Percentiles rank a stretch among this genome's conserved stretches.
These are phyloP conservation scores for Philaethria dido DNA, from an alignment of 2,888 invertebrate species.

Conservation along the genomic window DNA sequence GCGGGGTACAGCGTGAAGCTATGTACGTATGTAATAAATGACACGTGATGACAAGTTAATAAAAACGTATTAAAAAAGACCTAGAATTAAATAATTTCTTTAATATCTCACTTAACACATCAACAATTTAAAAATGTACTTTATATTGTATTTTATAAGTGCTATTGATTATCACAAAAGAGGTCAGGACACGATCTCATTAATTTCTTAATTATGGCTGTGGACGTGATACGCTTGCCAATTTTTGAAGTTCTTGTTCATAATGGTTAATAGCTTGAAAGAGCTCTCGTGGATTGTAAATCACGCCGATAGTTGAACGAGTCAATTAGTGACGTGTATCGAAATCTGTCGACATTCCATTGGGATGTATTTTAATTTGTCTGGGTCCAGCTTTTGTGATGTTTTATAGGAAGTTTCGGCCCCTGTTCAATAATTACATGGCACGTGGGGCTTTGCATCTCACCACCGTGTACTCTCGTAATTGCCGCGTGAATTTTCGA, in stretches of 20 bases:
- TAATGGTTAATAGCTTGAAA: constrained; percentile 34
- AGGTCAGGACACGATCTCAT: constrained; percentile 67
- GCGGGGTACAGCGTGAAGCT: too few relatives aligned
- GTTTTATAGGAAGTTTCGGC: constrained; percentile 62
- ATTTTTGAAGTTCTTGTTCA: constrained; percentile 53
- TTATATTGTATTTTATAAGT: constrained; percentile 52
- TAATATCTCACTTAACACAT: background rate
- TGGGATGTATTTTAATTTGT: constrained; percentile 62
- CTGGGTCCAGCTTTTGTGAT: constrained; percentile 45
- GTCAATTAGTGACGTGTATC: constrained; percentile 68
- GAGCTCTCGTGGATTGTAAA: constrained; percentile 44
- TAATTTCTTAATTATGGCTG: constrained; percentile 77
- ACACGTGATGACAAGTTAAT: too few relatives aligned
- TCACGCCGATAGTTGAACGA: constrained; percentile 53
- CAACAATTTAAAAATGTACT: constrained; percentile 24
- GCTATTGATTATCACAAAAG: constrained; percentile 64
- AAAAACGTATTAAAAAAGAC: background rate
- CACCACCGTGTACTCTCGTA: constrained; percentile 46
- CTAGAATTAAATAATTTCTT: background rate
- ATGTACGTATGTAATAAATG: too few relatives aligned
- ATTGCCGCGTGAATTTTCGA: constrained; percentile 58
- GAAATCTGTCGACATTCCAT: constrained; percentile 59
- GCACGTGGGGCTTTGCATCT: constrained; percentile 46
- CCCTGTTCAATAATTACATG: constrained; percentile 60
- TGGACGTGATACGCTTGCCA: constrained; percentile 64